Percentiles rank a stretch among this genome's conserved stretches.
These are phyloP conservation scores for Scleropages formosus DNA, from an alignment of 2,797 vertebrate genomes.

Conservation along the genomic window DNA sequence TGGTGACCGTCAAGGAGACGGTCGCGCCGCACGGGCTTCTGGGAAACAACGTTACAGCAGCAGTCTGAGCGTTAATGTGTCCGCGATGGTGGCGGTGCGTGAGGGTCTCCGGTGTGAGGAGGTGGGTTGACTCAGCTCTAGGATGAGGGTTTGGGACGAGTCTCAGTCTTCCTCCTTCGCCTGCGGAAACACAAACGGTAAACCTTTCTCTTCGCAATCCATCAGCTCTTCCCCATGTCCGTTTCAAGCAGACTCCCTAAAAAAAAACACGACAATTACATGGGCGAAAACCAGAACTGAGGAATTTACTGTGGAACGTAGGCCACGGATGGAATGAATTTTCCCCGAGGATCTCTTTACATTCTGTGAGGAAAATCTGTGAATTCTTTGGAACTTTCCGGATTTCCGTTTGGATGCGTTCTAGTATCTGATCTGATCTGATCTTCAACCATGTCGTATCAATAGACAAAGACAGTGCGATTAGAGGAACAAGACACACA, in stretches of 20 bases:
- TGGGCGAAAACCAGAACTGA: too few relatives aligned
- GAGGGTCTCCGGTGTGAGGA: not conserved
- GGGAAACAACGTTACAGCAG: not conserved
- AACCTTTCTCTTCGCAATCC: not conserved
- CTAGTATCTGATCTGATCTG: too few relatives aligned
- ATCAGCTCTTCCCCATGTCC: not conserved
- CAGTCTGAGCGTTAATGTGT: not conserved
- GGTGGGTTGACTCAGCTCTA: not conserved
- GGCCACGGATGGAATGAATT: too few relatives aligned
- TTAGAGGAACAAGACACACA: too few relatives aligned
- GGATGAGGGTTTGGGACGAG: slow-evolving; percentile 12
- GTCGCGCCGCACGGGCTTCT: not conserved
- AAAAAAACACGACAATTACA: too few relatives aligned
- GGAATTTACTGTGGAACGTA: too few relatives aligned
- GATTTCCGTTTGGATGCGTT: too few relatives aligned
- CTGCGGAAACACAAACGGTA: slow-evolving; percentile 17
- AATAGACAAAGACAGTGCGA: too few relatives aligned
- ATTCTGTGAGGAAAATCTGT: too few relatives aligned
- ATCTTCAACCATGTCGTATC: too few relatives aligned
- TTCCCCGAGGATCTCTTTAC: too few relatives aligned
- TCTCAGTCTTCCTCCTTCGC: slow-evolving; percentile 4
- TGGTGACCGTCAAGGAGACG: not conserved
- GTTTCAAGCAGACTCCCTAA: not conserved
- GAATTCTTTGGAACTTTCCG: too few relatives aligned
- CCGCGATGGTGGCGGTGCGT: not conserved